Conservation (phyloP, 2,113 vertebrate species). For the Carassius gibelio region DNA sequence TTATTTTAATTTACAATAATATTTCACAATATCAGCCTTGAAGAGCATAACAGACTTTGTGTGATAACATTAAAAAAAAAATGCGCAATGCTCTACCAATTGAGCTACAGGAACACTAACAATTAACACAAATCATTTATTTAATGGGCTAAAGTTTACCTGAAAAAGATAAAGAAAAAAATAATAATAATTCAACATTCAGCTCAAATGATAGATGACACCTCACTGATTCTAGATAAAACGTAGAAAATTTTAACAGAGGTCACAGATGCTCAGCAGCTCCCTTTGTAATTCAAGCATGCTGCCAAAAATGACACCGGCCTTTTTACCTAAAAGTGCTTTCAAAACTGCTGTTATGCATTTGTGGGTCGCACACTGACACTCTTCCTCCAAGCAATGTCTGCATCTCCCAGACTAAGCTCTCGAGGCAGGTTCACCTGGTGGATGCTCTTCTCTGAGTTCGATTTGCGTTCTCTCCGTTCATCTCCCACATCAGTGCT, state of each 20-base stretch:
- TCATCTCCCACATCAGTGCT: constrained; percentile 46
- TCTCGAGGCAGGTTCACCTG: constrained; percentile 45
- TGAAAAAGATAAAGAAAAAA: neutral
- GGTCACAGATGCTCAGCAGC: neutral
- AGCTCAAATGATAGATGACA: neutral
- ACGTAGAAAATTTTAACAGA: neutral
- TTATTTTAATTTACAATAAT: no score
- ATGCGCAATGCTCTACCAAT: no score
- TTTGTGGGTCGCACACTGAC: neutral
- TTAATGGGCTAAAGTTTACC: neutral
- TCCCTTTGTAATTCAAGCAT: constrained; percentile 5
- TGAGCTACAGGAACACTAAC: no score
- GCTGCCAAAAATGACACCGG: neutral
- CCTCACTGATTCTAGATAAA: neutral
- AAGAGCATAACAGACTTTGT: no score
- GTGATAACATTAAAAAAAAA: no score
- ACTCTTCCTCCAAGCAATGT: neutral
- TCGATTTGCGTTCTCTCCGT: constrained; percentile 45
- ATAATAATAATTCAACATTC: neutral
- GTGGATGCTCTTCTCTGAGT: constrained; percentile 30
- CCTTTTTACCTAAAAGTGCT: neutral
- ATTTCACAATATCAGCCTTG: no score
- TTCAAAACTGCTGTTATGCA: neutral
- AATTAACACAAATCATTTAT: neutral
- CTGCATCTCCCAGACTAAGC: constrained; percentile 38